A percentile compares a stretch with the other conserved stretches of the same genome.
phyloP scores from a whole-genome alignment of 2,888 invertebrate genomes.

The Caenorhabditis drosophilae region DNA sequence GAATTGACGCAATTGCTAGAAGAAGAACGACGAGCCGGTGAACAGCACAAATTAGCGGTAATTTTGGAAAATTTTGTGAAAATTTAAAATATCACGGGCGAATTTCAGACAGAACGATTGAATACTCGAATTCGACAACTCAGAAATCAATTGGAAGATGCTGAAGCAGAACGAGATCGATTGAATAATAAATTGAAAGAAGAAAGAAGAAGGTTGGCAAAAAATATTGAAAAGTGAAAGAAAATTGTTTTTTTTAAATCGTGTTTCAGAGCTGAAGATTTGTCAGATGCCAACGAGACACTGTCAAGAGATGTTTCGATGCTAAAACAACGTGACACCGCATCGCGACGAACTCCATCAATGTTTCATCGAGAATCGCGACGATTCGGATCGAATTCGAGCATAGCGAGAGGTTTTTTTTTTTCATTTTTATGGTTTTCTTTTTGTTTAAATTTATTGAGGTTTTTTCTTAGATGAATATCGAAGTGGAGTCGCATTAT shows the following conservation, averaged over 20 bases:
- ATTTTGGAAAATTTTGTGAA: not conserved
- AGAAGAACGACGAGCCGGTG: conserved; percentile 25
- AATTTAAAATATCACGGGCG: not conserved
- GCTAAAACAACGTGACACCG: conserved; percentile 26
- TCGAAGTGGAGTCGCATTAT: conserved; percentile 12
- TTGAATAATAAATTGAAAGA: conserved; percentile 24
- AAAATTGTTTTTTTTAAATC: not conserved
- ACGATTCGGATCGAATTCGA: conserved; percentile 33
- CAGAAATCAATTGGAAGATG: conserved; percentile 30
- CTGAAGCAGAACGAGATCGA: conserved; percentile 28
- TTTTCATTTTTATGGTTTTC: not conserved
- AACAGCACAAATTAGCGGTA: conserved; percentile 20
- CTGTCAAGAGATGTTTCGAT: conserved; percentile 25
- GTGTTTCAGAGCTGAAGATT: conserved; percentile 22
- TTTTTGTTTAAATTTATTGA: not conserved
- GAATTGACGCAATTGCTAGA: conserved; percentile 22
- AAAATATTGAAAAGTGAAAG: not conserved
- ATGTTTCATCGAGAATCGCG: conserved; percentile 28
- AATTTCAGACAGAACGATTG: conserved; percentile 19
- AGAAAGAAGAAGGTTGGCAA: conserved; percentile 18
- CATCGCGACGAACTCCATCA: conserved; percentile 26
- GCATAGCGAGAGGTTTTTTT: conserved; percentile 25
- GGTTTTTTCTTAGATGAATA: conserved; percentile 27
- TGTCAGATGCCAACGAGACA: conserved; percentile 30
- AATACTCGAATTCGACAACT: conserved; percentile 32